phyloP scores from a whole-genome alignment of 2,888 invertebrate genomes.

The Drosophila kuntzei region DNA sequence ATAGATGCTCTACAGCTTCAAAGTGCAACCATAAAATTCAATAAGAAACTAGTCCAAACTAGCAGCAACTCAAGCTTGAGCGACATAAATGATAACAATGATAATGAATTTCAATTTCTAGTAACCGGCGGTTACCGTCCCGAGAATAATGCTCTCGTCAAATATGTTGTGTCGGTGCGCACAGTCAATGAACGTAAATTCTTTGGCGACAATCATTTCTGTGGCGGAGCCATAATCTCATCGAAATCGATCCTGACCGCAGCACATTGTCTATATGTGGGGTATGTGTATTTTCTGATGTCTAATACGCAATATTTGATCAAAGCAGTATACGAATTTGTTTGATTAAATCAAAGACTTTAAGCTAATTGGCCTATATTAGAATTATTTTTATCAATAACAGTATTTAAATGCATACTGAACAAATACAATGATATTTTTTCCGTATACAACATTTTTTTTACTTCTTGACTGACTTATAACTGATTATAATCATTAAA shows the following conservation, averaged over 20 bases:
- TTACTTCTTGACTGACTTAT: too few relatives aligned
- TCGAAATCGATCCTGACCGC: slow-evolving; percentile 58
- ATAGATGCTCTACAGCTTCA: slow-evolving; percentile 4
- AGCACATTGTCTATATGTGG: slow-evolving; percentile 59
- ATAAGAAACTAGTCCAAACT: neutral
- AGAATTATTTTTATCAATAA: too few relatives aligned
- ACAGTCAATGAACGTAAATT: slow-evolving; percentile 1
- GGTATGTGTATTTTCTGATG: slow-evolving; percentile 26
- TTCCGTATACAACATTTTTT: too few relatives aligned
- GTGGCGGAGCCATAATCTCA: slow-evolving; percentile 66
- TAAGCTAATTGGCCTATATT: too few relatives aligned
- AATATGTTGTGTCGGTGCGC: slow-evolving; percentile 58
- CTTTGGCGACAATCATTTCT: slow-evolving; percentile 68
- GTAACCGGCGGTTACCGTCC: slow-evolving; percentile 72
- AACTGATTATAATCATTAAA: too few relatives aligned
- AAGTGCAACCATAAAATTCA: neutral
- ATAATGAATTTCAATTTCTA: slow-evolving; percentile 51
- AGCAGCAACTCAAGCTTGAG: neutral
- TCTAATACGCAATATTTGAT: too few relatives aligned
- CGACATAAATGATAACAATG: neutral
- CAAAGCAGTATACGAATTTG: too few relatives aligned
- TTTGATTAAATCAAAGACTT: too few relatives aligned
- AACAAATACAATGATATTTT: too few relatives aligned
- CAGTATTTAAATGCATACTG: too few relatives aligned
- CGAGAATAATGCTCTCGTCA: slow-evolving; percentile 24